Evolutionary conservation across 2,888 invertebrate genomes (phyloP), one percentile per base, ranked within the genome.

Genomic region (Empis stercorea): DNA sequence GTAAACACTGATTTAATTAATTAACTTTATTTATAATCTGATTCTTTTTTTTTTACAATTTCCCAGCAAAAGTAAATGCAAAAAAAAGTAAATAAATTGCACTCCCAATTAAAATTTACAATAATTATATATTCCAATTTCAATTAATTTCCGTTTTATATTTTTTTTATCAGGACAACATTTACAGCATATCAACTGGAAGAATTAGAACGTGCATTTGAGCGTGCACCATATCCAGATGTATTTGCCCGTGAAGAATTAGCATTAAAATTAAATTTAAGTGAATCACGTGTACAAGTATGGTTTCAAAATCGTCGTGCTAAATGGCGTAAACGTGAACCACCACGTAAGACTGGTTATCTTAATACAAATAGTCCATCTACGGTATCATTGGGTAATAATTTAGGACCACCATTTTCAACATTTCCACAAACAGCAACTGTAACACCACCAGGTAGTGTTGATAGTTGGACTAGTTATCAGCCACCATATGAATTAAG

Each of bases 161-260:
- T 20, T 20, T 20, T 20, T 20, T 5, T 4, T 20, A 4, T 20
- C 23, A 94, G 95, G 69, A 95, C 95, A 2, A 95, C 95, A 7
- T 95, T 95, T 62, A 94, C 94, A 6, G 91, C 93, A 0, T 93
- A 88, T 63, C 95, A 95, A 65, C 71, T 95, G 51, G 93, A 94
- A 64, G 92, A 94, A 61, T 68, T 95, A 59, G 95, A 95, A 64
- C 74, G 91, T 41, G 94, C 94, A 0, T 95, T 95, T 62, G 92
- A 95, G 64, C 76, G 93, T 32, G 95, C 94, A 0, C 95, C 95
- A 0, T 95, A 95, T 62, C 95, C 95, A 0, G 95, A 95, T 66
- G 93, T 95, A 1, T 94, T 94, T 62, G 94, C 94, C 2, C 74
- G 95, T 48, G 94, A 95, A 66, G 94, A 94, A 64, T 72, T 95